Evolutionary conservation across 2,797 vertebrate genomes (phyloP).

Genomic region (Apogon hyalosoma): DNA sequence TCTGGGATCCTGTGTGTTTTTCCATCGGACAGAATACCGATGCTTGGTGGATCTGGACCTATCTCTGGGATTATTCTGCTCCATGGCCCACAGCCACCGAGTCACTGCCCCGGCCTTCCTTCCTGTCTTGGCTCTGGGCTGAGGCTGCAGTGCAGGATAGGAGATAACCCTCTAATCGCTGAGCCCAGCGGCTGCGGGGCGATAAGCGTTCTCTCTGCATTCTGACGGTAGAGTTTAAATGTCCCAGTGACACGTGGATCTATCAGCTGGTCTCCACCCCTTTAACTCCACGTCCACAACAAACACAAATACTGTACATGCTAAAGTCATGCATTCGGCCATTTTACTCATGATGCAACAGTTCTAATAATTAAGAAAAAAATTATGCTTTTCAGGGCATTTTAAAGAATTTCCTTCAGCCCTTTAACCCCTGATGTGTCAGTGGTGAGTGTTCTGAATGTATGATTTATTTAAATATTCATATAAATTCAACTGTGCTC

Average conservation of each 20-base stretch:
- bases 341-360: not conserved
- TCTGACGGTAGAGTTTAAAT: slow-evolving; percentile 74
- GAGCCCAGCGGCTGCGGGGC: slow-evolving; percentile 50
- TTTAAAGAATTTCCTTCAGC: not conserved
- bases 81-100: slow-evolving; percentile 62
- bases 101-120: slow-evolving; percentile 77
- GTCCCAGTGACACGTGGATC: slow-evolving; percentile 65
- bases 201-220: slow-evolving; percentile 74
- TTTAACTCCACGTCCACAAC: slow-evolving; percentile 14
- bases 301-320: not conserved
- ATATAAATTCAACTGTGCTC: too few relatives aligned
- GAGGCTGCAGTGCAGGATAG: slow-evolving; percentile 77
- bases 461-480: too few relatives aligned
- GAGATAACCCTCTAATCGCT: slow-evolving; percentile 83
- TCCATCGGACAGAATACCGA: slow-evolving; percentile 52
- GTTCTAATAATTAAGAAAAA: not conserved
- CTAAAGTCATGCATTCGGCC: not conserved
- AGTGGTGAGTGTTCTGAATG: too few relatives aligned
- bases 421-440: not conserved
- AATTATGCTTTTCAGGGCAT: too few relatives aligned
- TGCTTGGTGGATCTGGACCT: slow-evolving; percentile 48
- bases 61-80: slow-evolving; percentile 61
- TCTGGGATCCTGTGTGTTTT: slow-evolving; percentile 75
- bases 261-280: slow-evolving; percentile 52
- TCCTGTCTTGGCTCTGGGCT: slow-evolving; percentile 79